phyloP scores from a whole-genome alignment of 2,888 invertebrate genomes.

The Synanthedon vespiformis region DNA sequence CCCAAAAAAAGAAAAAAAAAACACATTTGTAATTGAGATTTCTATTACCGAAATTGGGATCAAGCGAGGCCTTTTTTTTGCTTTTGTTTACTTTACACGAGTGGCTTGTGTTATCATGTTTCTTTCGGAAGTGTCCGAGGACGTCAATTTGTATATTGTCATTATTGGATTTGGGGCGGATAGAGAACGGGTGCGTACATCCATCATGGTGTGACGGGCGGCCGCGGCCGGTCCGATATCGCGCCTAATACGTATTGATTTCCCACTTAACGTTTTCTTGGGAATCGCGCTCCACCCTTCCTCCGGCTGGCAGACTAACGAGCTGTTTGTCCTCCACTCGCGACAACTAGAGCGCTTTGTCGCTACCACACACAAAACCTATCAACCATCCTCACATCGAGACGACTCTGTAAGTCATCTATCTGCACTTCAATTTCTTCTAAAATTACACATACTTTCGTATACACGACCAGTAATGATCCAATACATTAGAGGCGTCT shows the following conservation, averaged over 20 bases:
- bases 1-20: slow-evolving; percentile 63
- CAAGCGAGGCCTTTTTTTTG: slow-evolving; percentile 47
- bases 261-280: slow-evolving; percentile 70
- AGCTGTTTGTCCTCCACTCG: slow-evolving; percentile 67
- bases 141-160: slow-evolving; percentile 71
- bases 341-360: slow-evolving; percentile 36
- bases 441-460: too few species aligned
- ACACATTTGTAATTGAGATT: slow-evolving; percentile 62
- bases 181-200: slow-evolving; percentile 65
- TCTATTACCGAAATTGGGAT: slow-evolving; percentile 66
- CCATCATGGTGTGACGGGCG: slow-evolving; percentile 66
- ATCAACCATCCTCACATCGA: neutral
- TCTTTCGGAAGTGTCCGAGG: slow-evolving; percentile 63
- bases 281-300: slow-evolving; percentile 67
- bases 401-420: neutral
- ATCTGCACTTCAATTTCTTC: too few species aligned
- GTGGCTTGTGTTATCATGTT: slow-evolving; percentile 60
- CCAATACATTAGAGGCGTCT: neutral
- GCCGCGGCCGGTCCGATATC: slow-evolving; percentile 59
- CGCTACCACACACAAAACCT: slow-evolving; percentile 11
- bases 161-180: slow-evolving; percentile 63
- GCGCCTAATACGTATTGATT: slow-evolving; percentile 71
- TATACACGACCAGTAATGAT: neutral
- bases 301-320: slow-evolving; percentile 57
- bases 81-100: slow-evolving; percentile 67